phyloP scores from a whole-genome alignment of 2,888 invertebrate species.

The Petrolisthes cinctipes region DNA sequence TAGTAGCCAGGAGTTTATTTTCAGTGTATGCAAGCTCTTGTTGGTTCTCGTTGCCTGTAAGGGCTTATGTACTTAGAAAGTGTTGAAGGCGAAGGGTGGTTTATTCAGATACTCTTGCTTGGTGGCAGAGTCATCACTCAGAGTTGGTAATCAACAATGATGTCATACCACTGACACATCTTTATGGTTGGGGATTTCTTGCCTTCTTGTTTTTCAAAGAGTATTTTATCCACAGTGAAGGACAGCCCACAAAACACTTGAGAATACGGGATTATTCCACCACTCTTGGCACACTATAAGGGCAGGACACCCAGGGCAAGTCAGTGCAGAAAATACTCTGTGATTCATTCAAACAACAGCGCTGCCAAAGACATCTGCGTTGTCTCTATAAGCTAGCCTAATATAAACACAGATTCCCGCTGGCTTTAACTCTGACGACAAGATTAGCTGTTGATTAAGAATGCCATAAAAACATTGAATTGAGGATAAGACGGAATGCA shows the following conservation, averaged over 20 bases:
- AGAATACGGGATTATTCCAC: background rate
- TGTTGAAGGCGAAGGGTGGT: background rate
- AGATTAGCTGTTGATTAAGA: background rate
- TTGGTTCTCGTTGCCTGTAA: background rate
- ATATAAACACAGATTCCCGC: background rate
- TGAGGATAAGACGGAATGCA: background rate
- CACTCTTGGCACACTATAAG: background rate
- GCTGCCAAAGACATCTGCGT: constrained; percentile 30
- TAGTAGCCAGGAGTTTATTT: background rate
- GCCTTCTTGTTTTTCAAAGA: background rate
- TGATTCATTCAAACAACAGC: constrained; percentile 52
- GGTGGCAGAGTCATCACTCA: constrained; percentile 31
- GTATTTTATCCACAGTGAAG: background rate
- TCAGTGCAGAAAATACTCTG: constrained; percentile 38
- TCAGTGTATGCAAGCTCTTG: background rate
- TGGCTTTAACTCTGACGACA: background rate
- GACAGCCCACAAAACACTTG: background rate
- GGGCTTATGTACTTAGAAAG: background rate
- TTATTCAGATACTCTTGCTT: background rate
- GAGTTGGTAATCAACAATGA: constrained; percentile 37
- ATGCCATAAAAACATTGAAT: background rate
- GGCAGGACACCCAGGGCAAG: background rate
- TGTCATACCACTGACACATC: constrained; percentile 42
- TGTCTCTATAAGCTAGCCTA: background rate
- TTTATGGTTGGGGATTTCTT: constrained; percentile 8